Evolutionary conservation across 2,113 vertebrate genomes (phyloP).

Genomic region (Uria lomvia): DNA sequence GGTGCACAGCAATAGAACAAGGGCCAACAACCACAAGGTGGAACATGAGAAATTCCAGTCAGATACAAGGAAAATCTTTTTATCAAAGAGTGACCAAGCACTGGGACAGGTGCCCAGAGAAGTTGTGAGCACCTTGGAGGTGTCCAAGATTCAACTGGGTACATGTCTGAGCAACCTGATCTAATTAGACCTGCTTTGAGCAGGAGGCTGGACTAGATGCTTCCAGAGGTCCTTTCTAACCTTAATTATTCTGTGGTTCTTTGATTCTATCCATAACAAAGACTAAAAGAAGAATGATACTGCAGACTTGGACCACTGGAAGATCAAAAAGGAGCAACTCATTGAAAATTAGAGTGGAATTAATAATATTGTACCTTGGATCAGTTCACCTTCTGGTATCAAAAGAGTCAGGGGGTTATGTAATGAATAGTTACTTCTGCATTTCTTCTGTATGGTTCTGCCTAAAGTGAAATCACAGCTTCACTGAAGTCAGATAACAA

Average conservation of each 20-base stretch:
- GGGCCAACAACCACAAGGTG: not conserved
- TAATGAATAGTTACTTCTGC: not conserved
- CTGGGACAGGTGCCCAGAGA: not conserved
- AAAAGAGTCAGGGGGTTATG: not conserved
- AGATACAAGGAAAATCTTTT: not conserved
- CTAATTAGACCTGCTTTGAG: not conserved
- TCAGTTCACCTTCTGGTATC: not conserved
- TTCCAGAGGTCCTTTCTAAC: not conserved
- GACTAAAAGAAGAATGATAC: not conserved
- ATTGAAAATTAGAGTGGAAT: not conserved
- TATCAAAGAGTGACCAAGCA: not conserved
- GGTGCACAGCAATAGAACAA: not conserved
- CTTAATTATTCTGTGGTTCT: not conserved
- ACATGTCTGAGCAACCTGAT: not conserved
- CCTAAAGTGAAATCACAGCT: not conserved
- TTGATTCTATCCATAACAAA: not conserved
- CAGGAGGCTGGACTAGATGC: not conserved
- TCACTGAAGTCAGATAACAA: not conserved
- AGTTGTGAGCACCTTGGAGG: not conserved
- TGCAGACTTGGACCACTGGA: not conserved
- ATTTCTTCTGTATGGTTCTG: not conserved
- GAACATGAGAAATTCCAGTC: not conserved
- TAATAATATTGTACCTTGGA: not conserved
- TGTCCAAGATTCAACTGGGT: not conserved
- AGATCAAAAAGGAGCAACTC: not conserved